Conservation (phyloP, 2,888 invertebrate genomes). For the Ctena decussata region DNA sequence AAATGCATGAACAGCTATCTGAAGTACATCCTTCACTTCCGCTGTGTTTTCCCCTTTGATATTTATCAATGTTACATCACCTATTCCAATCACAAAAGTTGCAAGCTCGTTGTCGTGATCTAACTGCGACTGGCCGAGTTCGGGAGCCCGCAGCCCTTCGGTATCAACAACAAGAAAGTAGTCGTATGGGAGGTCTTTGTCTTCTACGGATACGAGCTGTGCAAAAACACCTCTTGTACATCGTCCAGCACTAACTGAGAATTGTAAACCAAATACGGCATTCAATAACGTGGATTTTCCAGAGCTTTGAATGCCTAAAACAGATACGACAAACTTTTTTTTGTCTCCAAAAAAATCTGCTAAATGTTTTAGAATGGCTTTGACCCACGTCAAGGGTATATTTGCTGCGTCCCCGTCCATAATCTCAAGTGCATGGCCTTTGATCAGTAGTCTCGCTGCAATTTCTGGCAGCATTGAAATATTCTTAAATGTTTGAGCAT, state of each 20-base stretch:
- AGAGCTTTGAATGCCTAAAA: constrained; percentile 55
- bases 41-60: constrained; percentile 42
- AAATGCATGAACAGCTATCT: constrained; percentile 50
- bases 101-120: constrained; percentile 51
- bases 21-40: constrained; percentile 41
- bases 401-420: constrained; percentile 44
- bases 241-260: constrained; percentile 49
- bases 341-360: background rate
- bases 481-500: background rate
- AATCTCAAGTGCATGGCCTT: constrained; percentile 47
- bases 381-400: constrained; percentile 38
- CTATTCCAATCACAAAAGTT: constrained; percentile 46
- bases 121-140: background rate
- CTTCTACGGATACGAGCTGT: constrained; percentile 22
- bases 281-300: constrained; percentile 59
- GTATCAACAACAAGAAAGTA: constrained; percentile 48
- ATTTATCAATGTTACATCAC: constrained; percentile 42
- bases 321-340: constrained; percentile 31
- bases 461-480: constrained; percentile 6
- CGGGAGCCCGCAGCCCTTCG: constrained; percentile 51
- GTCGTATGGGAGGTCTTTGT: too few species aligned
- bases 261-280: constrained; percentile 55
- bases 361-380: constrained; percentile 10
- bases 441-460: constrained; percentile 21
- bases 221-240: constrained; percentile 50